phyloP scores from a whole-genome alignment of 2,888 invertebrate genomes.

The Drosophila conformis region DNA sequence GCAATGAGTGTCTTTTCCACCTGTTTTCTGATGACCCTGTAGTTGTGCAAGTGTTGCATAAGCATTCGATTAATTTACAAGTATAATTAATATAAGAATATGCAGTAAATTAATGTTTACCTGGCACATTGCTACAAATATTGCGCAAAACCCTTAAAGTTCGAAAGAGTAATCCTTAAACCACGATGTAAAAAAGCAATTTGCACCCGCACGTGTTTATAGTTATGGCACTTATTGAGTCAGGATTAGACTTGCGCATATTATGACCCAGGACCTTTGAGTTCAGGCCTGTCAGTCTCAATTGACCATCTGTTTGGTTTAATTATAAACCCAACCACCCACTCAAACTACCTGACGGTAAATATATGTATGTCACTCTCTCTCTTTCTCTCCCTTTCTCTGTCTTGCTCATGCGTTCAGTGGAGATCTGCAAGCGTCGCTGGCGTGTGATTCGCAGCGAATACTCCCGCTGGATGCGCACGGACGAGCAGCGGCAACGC shows the following conservation, averaged over 20 bases:
- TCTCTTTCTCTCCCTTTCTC: conserved; percentile 17
- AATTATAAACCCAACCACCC: background rate
- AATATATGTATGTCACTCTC: conserved; percentile 23
- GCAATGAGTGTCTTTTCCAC: background rate
- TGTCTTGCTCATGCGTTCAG: conserved; percentile 51
- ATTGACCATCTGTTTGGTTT: conserved; percentile 36
- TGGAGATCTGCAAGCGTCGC: conserved; percentile 75
- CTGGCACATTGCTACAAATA: background rate
- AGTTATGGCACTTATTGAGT: conserved; percentile 44
- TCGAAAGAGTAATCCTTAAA: background rate
- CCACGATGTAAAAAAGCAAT: background rate
- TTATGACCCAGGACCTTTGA: background rate
- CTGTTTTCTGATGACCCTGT: background rate
- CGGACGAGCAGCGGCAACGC: conserved; percentile 47
- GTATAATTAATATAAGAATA: background rate
- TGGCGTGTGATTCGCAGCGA: conserved; percentile 79
- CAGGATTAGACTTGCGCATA: conserved; percentile 18
- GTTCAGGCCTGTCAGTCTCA: conserved; percentile 6
- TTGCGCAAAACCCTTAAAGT: background rate
- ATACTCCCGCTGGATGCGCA: conserved; percentile 60
- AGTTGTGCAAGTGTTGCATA: background rate
- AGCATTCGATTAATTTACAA: background rate
- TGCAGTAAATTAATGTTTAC: background rate
- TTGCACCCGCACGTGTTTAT: background rate
- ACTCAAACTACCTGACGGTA: background rate